Evolutionary conservation across 2,797 vertebrate genomes (phyloP).

Genomic region (Sitta carolinensis): DNA sequence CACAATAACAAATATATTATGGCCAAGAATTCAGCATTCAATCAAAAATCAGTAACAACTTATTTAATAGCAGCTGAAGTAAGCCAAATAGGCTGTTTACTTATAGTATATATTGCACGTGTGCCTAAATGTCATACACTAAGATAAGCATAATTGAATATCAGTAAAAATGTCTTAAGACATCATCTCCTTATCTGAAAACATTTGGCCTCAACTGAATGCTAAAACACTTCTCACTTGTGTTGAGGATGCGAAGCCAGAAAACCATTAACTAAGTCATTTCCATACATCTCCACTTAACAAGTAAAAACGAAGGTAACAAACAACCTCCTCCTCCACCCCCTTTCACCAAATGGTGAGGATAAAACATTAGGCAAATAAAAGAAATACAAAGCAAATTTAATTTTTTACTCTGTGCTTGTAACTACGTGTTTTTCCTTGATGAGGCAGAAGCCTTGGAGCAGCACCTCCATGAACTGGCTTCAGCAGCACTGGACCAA

Average conservation of each 20-base stretch:
- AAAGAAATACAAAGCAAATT: not conserved
- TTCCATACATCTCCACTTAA: constrained; percentile 12
- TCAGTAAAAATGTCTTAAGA: not conserved
- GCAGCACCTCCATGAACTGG: not conserved
- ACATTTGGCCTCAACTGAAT: constrained; percentile 12
- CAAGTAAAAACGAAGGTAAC: constrained; percentile 25
- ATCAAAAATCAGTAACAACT: not conserved
- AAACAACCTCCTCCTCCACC: constrained; percentile 55
- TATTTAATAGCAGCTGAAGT: not conserved
- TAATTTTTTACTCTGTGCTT: not conserved
- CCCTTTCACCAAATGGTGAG: constrained; percentile 52
- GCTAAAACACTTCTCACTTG: constrained; percentile 8
- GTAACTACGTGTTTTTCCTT: not conserved
- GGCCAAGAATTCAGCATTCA: not conserved
- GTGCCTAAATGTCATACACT: not conserved
- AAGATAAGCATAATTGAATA: not conserved
- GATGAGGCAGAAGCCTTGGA: not conserved
- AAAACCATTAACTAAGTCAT: constrained; percentile 50
- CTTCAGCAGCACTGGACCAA: not conserved
- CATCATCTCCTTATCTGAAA: constrained; percentile 8
- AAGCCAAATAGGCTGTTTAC: not conserved
- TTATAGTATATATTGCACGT: not conserved
- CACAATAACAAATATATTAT: not conserved
- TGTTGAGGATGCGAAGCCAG: not conserved
- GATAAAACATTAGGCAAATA: constrained; percentile 36